These are phyloP conservation scores for Trichogramma pretiosum DNA, from an alignment of 1,140 invertebrate genomes.

Conservation along the genomic window DNA sequence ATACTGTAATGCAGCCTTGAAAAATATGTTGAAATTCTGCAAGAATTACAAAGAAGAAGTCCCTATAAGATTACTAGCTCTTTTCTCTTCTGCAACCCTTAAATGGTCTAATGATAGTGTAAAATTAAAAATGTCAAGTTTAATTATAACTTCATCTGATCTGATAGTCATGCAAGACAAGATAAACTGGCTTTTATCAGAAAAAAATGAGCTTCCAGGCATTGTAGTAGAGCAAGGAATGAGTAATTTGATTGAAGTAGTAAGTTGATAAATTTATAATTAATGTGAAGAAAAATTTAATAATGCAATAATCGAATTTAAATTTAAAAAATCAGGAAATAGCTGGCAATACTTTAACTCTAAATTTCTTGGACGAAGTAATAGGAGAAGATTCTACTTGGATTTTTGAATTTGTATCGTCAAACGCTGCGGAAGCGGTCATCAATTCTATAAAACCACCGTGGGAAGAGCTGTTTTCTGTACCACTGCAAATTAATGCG, in stretches of 20 bases:
- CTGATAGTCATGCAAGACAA: slow-evolving; percentile 37
- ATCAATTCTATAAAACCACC: slow-evolving; percentile 38
- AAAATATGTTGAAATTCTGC: slow-evolving; percentile 24
- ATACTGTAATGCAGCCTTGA: slow-evolving; percentile 29
- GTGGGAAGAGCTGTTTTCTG: slow-evolving; percentile 43
- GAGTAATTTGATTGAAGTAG: slow-evolving; percentile 49
- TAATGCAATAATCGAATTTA: neutral
- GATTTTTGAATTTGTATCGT: slow-evolving; percentile 33
- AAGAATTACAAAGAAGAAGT: slow-evolving; percentile 30
- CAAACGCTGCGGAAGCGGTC: slow-evolving; percentile 32
- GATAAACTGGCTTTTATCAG: slow-evolving; percentile 38
- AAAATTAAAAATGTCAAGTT: slow-evolving; percentile 33
- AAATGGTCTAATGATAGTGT: slow-evolving; percentile 28
- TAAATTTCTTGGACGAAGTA: slow-evolving; percentile 39
- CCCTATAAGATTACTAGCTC: slow-evolving; percentile 37
- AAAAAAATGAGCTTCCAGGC: slow-evolving; percentile 27
- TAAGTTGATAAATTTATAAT: too few species aligned
- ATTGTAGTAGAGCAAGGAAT: slow-evolving; percentile 39
- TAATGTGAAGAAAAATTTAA: neutral
- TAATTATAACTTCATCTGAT: slow-evolving; percentile 31
- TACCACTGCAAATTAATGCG: slow-evolving; percentile 36
- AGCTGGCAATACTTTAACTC: slow-evolving; percentile 21
- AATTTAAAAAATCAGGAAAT: slow-evolving; percentile 33
- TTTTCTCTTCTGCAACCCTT: slow-evolving; percentile 37
- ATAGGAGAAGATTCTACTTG: slow-evolving; percentile 33